phyloP scores from a whole-genome alignment of 2,888 invertebrate genomes.

The Heliconius sara region DNA sequence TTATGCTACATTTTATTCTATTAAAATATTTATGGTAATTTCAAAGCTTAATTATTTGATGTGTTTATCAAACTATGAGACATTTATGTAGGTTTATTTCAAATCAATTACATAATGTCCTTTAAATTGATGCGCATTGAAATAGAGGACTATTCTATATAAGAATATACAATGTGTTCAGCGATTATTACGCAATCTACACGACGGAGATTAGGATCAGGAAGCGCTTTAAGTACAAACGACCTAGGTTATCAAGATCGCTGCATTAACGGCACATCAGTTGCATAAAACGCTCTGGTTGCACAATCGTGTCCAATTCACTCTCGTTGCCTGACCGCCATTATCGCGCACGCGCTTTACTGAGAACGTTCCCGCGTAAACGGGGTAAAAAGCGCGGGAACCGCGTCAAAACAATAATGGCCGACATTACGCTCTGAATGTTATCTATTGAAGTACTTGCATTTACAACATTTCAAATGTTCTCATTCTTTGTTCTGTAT shows the following conservation, averaged over 20 bases:
- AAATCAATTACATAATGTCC: too few relatives aligned
- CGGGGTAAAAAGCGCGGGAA: conserved; percentile 82
- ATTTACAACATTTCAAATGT: conserved; percentile 74
- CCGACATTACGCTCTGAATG: conserved; percentile 81
- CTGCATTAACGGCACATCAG: conserved; percentile 75
- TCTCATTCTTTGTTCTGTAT: conserved; percentile 66
- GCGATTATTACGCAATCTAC: conserved; percentile 37
- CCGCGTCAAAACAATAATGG: conserved; percentile 74
- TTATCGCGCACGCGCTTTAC: conserved; percentile 80
- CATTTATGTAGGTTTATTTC: neutral
- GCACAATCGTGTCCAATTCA: conserved; percentile 78
- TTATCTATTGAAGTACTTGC: conserved; percentile 67
- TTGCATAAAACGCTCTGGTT: conserved; percentile 74
- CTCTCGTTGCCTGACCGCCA: conserved; percentile 76
- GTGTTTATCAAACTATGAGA: neutral
- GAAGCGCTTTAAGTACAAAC: conserved; percentile 59
- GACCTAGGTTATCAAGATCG: conserved; percentile 68
- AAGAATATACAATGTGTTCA: conserved; percentile 23
- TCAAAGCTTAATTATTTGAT: conserved; percentile 8
- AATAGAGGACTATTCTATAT: conserved; percentile 18
- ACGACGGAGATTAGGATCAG: conserved; percentile 53
- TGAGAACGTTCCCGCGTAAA: conserved; percentile 83
- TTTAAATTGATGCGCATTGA: neutral
- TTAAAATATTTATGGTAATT: conserved; percentile 18
- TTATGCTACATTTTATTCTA: neutral